Evolutionary conservation across 1,140 invertebrate species (phyloP).

Genomic region (Portunus trituberculatus): DNA sequence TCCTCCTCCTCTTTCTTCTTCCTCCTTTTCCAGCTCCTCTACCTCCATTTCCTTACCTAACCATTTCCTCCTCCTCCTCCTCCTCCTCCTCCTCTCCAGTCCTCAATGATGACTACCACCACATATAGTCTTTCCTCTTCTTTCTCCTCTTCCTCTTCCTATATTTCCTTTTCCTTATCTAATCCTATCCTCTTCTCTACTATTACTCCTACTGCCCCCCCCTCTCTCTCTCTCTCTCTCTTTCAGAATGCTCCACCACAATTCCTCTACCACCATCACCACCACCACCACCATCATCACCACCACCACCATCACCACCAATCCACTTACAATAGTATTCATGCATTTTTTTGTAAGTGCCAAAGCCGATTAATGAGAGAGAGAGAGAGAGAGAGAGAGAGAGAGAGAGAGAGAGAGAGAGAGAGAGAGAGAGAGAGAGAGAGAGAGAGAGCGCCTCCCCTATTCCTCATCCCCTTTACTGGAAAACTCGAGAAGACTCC

Average conservation of each 20-base stretch:
- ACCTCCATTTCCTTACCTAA: background rate
- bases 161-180: background rate
- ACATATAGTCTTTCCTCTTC: background rate
- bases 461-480: background rate
- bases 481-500: background rate
- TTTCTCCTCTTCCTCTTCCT: background rate
- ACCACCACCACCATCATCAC: too few relatives aligned
- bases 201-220: background rate
- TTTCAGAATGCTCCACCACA: too few relatives aligned
- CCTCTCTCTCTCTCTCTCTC: background rate
- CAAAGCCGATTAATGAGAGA: background rate
- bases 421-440: background rate
- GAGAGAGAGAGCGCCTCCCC: background rate
- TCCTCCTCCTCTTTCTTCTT: background rate
- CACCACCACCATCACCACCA: too few relatives aligned
- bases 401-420: background rate
- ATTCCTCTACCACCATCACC: too few relatives aligned
- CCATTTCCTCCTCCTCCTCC: background rate
- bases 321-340: background rate
- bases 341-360: background rate
- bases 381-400: slow-evolving; percentile 1
- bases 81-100: background rate
- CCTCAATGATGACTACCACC: background rate
- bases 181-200: background rate
- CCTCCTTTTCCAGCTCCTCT: background rate